A percentile compares a stretch with the other conserved stretches of the same genome.
Conservation (phyloP, 2,113 vertebrate genomes). For the Anolis sagrei region DNA sequence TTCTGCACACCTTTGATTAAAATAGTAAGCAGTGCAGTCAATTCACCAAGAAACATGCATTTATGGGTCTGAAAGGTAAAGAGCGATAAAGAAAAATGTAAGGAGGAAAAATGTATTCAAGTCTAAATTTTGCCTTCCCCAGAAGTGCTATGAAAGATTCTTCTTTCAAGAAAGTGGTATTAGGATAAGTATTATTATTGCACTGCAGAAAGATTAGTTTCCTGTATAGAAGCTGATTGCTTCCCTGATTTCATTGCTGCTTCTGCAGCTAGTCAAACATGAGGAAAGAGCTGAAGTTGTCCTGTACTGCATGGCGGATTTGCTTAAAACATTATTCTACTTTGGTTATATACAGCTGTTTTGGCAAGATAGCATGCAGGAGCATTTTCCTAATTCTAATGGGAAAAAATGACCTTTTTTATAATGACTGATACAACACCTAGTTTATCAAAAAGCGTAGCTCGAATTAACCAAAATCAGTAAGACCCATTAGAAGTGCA, state of each 20-base stretch:
- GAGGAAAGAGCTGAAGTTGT: background rate
- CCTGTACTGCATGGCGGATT: background rate
- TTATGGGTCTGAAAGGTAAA: constrained; percentile 39
- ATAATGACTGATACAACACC: background rate
- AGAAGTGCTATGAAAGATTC: background rate
- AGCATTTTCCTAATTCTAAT: constrained; percentile 14
- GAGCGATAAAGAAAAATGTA: constrained; percentile 30
- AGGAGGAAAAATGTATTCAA: constrained; percentile 27
- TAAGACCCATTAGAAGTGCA: background rate
- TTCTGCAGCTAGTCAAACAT: constrained; percentile 8
- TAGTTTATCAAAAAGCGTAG: background rate
- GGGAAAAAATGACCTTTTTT: background rate
- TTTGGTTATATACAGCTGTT: background rate
- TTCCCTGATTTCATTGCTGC: constrained; percentile 18
- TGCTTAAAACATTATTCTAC: constrained; percentile 6
- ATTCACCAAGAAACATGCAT: constrained; percentile 17
- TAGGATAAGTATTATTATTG: constrained; percentile 22
- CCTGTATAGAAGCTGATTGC: background rate
- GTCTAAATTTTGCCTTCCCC: constrained; percentile 13
- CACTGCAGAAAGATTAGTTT: constrained; percentile 3
- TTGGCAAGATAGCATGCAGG: background rate
- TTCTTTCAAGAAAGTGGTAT: constrained; percentile 28
- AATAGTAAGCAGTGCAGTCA: constrained; percentile 26
- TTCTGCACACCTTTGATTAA: constrained; percentile 34
- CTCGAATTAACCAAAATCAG: background rate